A percentile compares a stretch with the other conserved stretches of the same genome.
Evolutionary conservation across 2,113 vertebrate species (phyloP).

Genomic region (Sminthopsis crassicaudata): DNA sequence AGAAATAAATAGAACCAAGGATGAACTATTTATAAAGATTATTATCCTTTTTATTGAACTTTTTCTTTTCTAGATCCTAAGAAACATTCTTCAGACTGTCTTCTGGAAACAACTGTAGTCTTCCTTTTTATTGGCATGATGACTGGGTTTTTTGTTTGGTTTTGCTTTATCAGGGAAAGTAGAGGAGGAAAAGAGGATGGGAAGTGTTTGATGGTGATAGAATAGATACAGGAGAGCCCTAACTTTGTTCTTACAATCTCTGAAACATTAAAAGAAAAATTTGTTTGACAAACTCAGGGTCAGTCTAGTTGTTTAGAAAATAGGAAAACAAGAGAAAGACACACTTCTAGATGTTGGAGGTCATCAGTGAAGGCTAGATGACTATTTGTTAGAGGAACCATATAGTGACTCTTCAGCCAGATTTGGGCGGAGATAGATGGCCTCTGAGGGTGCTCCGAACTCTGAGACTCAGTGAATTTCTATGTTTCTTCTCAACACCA

Average conservation of each 20-base stretch:
- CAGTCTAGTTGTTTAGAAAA: background rate
- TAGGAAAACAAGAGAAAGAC: background rate
- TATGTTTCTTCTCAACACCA: background rate
- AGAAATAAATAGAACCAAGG: conserved; percentile 33
- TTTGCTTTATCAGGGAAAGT: background rate
- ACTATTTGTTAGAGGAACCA: background rate
- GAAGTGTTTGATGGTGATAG: background rate
- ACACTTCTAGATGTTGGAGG: background rate
- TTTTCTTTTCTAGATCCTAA: conserved; percentile 50
- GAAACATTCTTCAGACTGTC: conserved; percentile 28
- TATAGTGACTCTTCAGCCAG: background rate
- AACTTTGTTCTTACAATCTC: background rate
- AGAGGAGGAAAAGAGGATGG: background rate
- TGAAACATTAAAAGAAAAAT: conserved; percentile 48
- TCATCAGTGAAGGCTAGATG: background rate
- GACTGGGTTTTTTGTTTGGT: conserved; percentile 1
- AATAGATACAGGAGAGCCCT: background rate
- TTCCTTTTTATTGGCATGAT: conserved; percentile 20
- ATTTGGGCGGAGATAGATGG: background rate
- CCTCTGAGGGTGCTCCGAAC: background rate
- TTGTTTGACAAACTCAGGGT: background rate
- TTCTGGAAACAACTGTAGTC: conserved; percentile 40
- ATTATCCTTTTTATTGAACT: conserved; percentile 66
- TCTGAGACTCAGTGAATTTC: background rate
- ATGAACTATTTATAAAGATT: background rate